Evolutionary conservation across 1,140 invertebrate genomes (phyloP).

Genomic region (Belonocnema kinseyi): DNA sequence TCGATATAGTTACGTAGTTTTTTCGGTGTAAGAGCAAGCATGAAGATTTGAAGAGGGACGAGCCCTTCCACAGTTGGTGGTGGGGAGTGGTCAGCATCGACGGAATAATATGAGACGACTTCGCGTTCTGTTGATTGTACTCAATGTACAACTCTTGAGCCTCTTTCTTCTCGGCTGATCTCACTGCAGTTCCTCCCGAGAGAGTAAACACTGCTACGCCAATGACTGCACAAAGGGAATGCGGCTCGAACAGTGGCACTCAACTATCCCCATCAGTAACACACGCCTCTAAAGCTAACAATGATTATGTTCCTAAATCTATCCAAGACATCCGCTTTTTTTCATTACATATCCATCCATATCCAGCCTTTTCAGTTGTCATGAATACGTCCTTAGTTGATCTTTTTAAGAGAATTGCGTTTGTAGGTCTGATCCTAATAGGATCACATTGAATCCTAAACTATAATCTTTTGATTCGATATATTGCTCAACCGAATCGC

Average conservation of each 20-base stretch:
- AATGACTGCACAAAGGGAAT: constrained; percentile 63
- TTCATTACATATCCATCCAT: no score
- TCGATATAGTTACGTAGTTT: no score
- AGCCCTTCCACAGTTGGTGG: background rate
- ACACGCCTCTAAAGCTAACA: background rate
- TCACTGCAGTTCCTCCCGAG: constrained; percentile 33
- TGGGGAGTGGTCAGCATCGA: background rate
- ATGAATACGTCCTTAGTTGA: no score
- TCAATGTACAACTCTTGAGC: constrained; percentile 27
- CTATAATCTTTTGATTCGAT: no score
- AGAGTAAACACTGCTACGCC: constrained; percentile 59
- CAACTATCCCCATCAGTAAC: constrained; percentile 42
- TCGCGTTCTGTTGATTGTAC: constrained; percentile 33
- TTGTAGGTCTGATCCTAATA: no score
- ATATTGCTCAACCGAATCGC: no score
- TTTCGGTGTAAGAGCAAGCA: no score
- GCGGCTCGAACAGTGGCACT: constrained; percentile 58
- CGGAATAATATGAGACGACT: constrained; percentile 15
- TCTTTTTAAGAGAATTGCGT: no score
- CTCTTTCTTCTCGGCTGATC: constrained; percentile 39
- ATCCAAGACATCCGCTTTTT: no score
- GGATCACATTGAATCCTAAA: no score
- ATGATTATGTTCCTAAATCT: background rate
- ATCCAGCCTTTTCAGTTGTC: no score
- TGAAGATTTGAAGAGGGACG: background rate